Evolutionary conservation across 2,113 vertebrate genomes (phyloP).

Genomic region (Glaucidium brasilianum): DNA sequence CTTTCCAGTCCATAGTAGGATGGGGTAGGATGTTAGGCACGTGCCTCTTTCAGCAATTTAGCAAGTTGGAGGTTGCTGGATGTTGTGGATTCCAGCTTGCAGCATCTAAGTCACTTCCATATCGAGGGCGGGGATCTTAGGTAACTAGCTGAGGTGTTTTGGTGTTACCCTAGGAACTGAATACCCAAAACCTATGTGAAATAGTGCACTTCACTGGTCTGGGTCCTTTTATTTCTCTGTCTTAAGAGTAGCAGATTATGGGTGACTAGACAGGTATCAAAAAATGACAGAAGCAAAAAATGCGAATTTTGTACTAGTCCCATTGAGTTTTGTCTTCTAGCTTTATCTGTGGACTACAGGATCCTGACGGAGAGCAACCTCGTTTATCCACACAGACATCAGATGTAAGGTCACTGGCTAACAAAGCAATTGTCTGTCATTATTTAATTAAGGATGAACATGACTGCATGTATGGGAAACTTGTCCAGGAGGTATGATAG

Average conservation of each 20-base stretch:
- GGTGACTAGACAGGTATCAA: not conserved
- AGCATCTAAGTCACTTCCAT: not conserved
- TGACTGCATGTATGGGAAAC: not conserved
- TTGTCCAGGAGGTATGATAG: not conserved
- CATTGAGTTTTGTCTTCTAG: not conserved
- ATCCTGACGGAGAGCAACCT: not conserved
- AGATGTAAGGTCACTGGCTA: not conserved
- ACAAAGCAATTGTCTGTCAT: not conserved
- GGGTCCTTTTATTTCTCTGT: not conserved
- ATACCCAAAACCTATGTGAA: not conserved
- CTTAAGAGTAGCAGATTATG: not conserved
- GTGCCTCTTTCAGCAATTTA: not conserved
- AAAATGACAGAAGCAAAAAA: not conserved
- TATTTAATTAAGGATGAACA: not conserved
- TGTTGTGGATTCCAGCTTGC: not conserved
- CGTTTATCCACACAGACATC: not conserved
- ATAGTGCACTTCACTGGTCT: not conserved
- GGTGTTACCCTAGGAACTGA: not conserved
- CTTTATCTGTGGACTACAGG: not conserved
- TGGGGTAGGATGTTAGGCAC: not conserved
- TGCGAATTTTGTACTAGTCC: not conserved
- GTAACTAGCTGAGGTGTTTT: not conserved
- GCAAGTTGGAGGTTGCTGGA: not conserved
- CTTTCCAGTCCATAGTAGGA: not conserved
- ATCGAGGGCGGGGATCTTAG: not conserved